Base-by-base conservation (phyloP, 2,888 invertebrate genomes). In the Limenitis camilla region DNA sequence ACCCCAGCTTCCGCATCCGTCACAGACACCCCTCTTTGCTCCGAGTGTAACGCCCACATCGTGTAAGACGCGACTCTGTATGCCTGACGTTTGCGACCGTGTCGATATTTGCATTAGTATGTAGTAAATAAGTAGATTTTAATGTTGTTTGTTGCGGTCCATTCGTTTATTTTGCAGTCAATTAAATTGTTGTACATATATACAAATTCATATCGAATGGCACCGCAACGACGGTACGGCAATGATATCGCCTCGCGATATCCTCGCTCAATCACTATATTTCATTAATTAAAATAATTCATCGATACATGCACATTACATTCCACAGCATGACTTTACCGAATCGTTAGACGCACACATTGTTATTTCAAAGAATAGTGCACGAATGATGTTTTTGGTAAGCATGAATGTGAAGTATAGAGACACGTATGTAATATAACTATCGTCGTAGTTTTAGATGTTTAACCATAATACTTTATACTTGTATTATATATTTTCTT, bases 31-130 rank as follows among this genome's bases (percentile, higher is more conserved):
- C 91, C 91, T 55, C 87, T 89, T 80, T 96, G 97, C 90, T 91
- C 92, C 74, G 94, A 93, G 74, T 97, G 96, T 89, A 94, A 94
- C 86, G 91, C 93, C 81, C 90, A 93, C 75, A 95, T 96, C 82
- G 93, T 94, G 96, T 96, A 92, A 94, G 93, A 92, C 88, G 83
- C 81, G 75, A 32, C 41, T 33, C 38, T 39, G 11, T 31, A 79
- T 85, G 85, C 76, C 81, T 78, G 76, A 76, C 80, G 81, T 84
- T 84, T 86, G 86, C 86, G 79, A 82, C 85, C 86, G 86, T 86
- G 86, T 84, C 86, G 83, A 81, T 76, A 77, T 85, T 77, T 84
- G 83, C 76, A 71, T 68, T 80, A 76, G 74, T 68, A 71, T 67
- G 71, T 74, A 67, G 73, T 73, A 74, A 74, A 71, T 52, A 60